Percentiles rank a stretch among this genome's conserved stretches.
Conservation (phyloP, 2,113 vertebrate genomes). For the Brienomyrus longianalis region DNA sequence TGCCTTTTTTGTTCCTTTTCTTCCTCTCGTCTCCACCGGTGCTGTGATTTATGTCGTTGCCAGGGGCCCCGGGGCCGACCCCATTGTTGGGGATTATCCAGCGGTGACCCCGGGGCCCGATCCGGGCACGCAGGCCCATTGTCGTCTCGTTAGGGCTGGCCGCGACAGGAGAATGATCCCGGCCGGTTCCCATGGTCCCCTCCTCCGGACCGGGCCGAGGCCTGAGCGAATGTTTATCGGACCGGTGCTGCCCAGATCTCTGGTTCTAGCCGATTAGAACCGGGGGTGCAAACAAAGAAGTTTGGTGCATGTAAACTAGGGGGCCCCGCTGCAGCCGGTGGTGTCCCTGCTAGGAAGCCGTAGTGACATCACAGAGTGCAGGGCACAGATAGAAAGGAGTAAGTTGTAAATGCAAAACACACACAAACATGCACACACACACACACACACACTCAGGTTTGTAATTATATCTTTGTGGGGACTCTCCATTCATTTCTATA, state of each 20-base stretch:
- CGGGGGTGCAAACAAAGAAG: conserved; percentile 34
- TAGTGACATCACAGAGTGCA: conserved; percentile 44
- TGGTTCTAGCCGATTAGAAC: neutral
- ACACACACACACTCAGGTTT: neutral
- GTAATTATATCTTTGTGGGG: too few species aligned
- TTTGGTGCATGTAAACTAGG: conserved; percentile 72
- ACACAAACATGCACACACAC: neutral
- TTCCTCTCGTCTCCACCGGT: conserved; percentile 49
- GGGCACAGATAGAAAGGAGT: neutral
- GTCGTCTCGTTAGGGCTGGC: conserved; percentile 67
- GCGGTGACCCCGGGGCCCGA: conserved; percentile 65
- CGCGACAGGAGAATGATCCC: conserved; percentile 54
- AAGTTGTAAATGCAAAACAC: neutral
- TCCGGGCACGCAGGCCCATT: conserved; percentile 61
- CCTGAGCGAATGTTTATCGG: conserved; percentile 45
- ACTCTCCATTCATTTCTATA: too few species aligned
- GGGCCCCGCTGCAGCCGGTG: neutral
- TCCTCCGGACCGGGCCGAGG: conserved; percentile 27
- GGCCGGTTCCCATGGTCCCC: conserved; percentile 59
- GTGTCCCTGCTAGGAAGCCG: neutral
- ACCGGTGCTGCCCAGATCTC: neutral
- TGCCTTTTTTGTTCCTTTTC: conserved; percentile 45
- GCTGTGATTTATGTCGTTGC: conserved; percentile 60
- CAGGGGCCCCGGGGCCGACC: conserved; percentile 55
- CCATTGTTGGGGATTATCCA: conserved; percentile 64